These are phyloP conservation scores for Hycleus cichorii DNA, from an alignment of 1,140 invertebrate species.

Conservation along the genomic window DNA sequence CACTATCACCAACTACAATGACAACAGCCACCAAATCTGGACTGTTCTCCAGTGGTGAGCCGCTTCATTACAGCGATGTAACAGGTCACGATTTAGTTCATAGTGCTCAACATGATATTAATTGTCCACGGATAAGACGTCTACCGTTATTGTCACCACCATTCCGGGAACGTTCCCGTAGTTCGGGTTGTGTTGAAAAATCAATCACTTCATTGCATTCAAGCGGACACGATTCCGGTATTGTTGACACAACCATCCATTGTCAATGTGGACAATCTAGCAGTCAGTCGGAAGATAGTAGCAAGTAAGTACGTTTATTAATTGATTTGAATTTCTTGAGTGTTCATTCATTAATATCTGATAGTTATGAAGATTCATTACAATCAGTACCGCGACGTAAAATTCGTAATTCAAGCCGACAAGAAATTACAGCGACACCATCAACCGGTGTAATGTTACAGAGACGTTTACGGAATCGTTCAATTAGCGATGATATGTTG, in stretches of 20 bases:
- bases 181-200: slow-evolving; percentile 47
- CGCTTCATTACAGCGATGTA: slow-evolving; percentile 32
- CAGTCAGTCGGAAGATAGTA: slow-evolving; percentile 59
- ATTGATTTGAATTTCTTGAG: not conserved
- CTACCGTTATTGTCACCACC: not conserved
- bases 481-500: slow-evolving; percentile 26
- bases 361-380: slow-evolving; percentile 28
- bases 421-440: not conserved
- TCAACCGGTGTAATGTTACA: slow-evolving; percentile 1
- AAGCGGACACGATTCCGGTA: slow-evolving; percentile 71
- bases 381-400: slow-evolving; percentile 23
- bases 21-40: slow-evolving; percentile 26
- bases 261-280: slow-evolving; percentile 62
- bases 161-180: slow-evolving; percentile 27
- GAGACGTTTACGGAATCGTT: slow-evolving; percentile 26
- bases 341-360: not conserved
- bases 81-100: slow-evolving; percentile 16
- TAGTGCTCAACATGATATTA: slow-evolving; percentile 26
- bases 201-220: slow-evolving; percentile 70
- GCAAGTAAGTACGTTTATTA: slow-evolving; percentile 49
- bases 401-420: slow-evolving; percentile 10
- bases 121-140: slow-evolving; percentile 25
- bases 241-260: slow-evolving; percentile 48
- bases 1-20: slow-evolving; percentile 16
- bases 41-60: slow-evolving; percentile 32